Conservation (phyloP, 2,797 vertebrate species). For the Meda fulgida region DNA sequence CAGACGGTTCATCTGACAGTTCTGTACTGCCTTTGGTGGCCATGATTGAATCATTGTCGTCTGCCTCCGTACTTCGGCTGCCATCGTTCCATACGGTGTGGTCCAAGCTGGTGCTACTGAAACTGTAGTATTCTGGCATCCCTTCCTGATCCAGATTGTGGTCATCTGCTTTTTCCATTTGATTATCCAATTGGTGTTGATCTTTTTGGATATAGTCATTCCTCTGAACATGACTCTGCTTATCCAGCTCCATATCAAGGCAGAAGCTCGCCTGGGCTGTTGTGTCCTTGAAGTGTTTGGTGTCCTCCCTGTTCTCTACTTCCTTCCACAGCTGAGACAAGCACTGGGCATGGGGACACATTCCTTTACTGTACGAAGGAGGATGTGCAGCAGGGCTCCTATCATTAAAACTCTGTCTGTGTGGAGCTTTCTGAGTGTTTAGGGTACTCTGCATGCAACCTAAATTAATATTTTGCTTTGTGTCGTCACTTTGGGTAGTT, state of each 20-base stretch:
- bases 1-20: neutral
- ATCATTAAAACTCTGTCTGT: conserved; percentile 28
- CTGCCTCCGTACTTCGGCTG: neutral
- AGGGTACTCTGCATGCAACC: neutral
- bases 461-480: conserved; percentile 3
- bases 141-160: conserved; percentile 3
- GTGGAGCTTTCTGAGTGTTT: conserved; percentile 5
- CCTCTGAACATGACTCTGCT: conserved; percentile 3
- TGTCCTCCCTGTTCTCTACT: neutral
- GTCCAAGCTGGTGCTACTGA: conserved; percentile 43
- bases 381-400: neutral
- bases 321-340: conserved; percentile 51
- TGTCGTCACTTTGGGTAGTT: neutral
- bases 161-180: conserved; percentile 22
- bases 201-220: neutral
- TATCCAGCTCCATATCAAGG: conserved; percentile 62
- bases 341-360: conserved; percentile 27
- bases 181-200: conserved; percentile 5
- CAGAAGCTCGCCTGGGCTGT: conserved; percentile 46
- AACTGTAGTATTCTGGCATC: conserved; percentile 59
- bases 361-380: neutral
- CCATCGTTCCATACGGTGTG: conserved; percentile 6
- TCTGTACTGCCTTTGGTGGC: conserved; percentile 39
- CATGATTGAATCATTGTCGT: conserved; percentile 21
- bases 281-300: conserved; percentile 31